Percentiles rank a stretch among this genome's conserved stretches.
These are phyloP conservation scores for Cyclura pinguis DNA, from an alignment of 2,797 vertebrate species.

Conservation along the genomic window DNA sequence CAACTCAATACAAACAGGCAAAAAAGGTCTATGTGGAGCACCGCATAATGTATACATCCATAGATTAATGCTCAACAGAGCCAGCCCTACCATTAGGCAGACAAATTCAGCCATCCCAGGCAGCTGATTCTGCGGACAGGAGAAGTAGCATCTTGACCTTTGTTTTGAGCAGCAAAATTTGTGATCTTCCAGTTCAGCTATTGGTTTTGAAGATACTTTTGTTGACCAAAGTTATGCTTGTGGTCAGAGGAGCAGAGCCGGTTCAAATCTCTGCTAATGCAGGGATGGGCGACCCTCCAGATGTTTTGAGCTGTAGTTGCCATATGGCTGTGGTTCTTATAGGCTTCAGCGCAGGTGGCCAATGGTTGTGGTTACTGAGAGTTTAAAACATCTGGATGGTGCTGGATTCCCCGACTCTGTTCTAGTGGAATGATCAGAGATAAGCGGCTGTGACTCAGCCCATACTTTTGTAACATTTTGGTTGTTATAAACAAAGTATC, in stretches of 20 bases:
- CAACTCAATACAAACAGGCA: not conserved
- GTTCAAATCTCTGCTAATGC: not conserved
- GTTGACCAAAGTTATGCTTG: not conserved
- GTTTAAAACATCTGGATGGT: too few species aligned
- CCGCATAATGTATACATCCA: not conserved
- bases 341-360: not conserved
- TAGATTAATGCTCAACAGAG: not conserved
- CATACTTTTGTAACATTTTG: too few species aligned
- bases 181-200: not conserved
- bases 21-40: not conserved
- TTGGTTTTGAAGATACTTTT: not conserved
- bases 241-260: not conserved
- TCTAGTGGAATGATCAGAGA: not conserved
- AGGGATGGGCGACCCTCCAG: not conserved
- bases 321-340: not conserved
- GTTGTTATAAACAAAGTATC: too few species aligned
- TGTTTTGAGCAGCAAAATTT: not conserved
- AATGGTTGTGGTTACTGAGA: too few species aligned
- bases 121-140: not conserved
- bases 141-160: not conserved
- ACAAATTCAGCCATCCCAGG: not conserved
- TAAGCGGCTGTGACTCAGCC: not conserved
- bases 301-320: not conserved
- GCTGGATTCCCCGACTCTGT: too few species aligned
- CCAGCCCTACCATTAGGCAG: too few species aligned